Base-by-base conservation (phyloP, 2,888 invertebrate genomes). In the Drosophila melanocephala region DNA sequence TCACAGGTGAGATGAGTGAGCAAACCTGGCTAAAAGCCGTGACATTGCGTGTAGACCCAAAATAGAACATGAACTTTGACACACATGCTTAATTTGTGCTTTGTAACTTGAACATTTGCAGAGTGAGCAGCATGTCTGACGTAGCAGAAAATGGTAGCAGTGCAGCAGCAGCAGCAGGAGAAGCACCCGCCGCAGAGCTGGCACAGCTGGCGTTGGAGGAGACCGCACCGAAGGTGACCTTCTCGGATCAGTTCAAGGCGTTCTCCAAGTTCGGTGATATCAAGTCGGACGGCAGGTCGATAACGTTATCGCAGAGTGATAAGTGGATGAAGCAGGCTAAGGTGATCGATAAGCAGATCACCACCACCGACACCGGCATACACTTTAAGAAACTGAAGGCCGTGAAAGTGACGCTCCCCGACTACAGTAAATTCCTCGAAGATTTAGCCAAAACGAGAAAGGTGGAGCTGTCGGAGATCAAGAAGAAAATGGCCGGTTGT, bases 301-400 rank as follows among this genome's bases (percentile, higher is more conserved):
- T 98, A 77, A 97, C 97, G 0, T 94, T 98, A n/a, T 97, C 97
- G 14, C 97, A 98, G 93, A 96, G 97, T 91, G 98, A 98, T 93
- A 98, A 98, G 94, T 98, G 98, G 98, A 96, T 98, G 96, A 98
- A 97, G 91, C 98, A 98, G 92, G 97, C 98, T 0, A 96, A 96
- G 89, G 96, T 96, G 12, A 97, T 97, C 82, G 98, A 95, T 81
- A 97, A 97, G 94, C 96, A 96, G 91, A 96, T 97, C 77, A 97
- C 97, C 0, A 98, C 98, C 22, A 98, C 97, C 5, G 98, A 98
- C 92, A 98, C 98, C 0, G 98, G 97, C 53, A 97, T 98, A 77
- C 96, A 96, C 92, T 98, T 98, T 93, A 97, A 97, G 92, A 97
- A 97, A 92, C 95, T 97, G 83, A 98, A 97, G 95, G 96, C 95